Conservation (phyloP, 2,797 vertebrate species). For the Enoplosus armatus region DNA sequence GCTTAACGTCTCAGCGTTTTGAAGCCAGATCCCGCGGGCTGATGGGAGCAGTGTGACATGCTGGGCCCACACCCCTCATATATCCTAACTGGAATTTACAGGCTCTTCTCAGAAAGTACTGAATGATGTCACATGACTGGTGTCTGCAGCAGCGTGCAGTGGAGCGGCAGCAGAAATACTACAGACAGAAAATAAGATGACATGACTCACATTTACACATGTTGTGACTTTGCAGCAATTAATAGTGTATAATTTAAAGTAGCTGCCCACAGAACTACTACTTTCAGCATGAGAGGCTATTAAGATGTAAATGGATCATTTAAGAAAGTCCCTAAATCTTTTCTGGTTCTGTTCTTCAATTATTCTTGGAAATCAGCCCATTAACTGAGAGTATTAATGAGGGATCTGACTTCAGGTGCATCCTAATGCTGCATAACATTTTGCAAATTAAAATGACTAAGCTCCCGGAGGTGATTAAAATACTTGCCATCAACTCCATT, state of each 20-base stretch:
- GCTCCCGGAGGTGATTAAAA: constrained; percentile 43
- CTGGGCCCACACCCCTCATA: constrained; percentile 74
- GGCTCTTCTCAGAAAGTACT: constrained; percentile 77
- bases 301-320: constrained; percentile 15
- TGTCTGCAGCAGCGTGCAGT: constrained; percentile 34
- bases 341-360: constrained; percentile 22
- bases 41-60: constrained; percentile 80
- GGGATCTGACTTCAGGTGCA: constrained; percentile 51
- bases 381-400: constrained; percentile 25
- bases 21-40: constrained; percentile 66
- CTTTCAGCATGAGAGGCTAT: neutral
- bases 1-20: constrained; percentile 67
- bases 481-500: constrained; percentile 12
- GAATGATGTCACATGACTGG: constrained; percentile 80
- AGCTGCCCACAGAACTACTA: neutral
- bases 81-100: constrained; percentile 82
- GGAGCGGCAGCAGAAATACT: constrained; percentile 29
- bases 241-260: constrained; percentile 1
- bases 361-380: constrained; percentile 41
- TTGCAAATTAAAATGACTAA: constrained; percentile 47
- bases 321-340: constrained; percentile 23
- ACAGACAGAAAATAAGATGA: constrained; percentile 36
- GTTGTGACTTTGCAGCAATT: constrained; percentile 12
- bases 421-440: constrained; percentile 48
- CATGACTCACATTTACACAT: constrained; percentile 28